Evolutionary conservation across 2,113 vertebrate species (phyloP).

Genomic region (Caracal caracal): DNA sequence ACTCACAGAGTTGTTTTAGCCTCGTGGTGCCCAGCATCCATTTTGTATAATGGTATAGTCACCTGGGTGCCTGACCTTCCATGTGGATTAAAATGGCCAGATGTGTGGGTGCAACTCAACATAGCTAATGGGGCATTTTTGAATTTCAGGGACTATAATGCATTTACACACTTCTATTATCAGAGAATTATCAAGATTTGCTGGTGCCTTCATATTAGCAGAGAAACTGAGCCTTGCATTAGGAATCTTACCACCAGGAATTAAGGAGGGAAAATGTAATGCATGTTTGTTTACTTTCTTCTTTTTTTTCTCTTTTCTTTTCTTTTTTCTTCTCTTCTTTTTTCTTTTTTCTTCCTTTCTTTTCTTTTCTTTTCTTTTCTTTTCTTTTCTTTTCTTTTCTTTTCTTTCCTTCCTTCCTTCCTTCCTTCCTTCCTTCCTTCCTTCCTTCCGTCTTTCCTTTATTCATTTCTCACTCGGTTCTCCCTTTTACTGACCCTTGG

Average conservation of each 20-base stretch:
- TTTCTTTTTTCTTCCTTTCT: background rate
- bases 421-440: no score
- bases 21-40: background rate
- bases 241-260: background rate
- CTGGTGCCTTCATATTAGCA: background rate
- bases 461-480: background rate
- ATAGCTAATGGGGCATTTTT: background rate
- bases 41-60: background rate
- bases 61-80: background rate
- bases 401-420: rapidly evolving
- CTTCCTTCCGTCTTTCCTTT: background rate
- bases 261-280: background rate
- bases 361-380: no score
- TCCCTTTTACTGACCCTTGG: background rate
- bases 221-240: background rate
- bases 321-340: background rate
- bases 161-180: background rate
- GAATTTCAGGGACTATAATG: background rate
- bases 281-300: background rate
- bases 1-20: background rate
- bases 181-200: background rate
- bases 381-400: no score
- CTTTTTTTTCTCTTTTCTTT: rapidly evolving
- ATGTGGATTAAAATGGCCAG: background rate
- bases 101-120: background rate